Percentiles rank a stretch among this genome's conserved stretches.
Conservation (phyloP, 2,888 invertebrate genomes). For the Imbricaverruca yamaguchii region DNA sequence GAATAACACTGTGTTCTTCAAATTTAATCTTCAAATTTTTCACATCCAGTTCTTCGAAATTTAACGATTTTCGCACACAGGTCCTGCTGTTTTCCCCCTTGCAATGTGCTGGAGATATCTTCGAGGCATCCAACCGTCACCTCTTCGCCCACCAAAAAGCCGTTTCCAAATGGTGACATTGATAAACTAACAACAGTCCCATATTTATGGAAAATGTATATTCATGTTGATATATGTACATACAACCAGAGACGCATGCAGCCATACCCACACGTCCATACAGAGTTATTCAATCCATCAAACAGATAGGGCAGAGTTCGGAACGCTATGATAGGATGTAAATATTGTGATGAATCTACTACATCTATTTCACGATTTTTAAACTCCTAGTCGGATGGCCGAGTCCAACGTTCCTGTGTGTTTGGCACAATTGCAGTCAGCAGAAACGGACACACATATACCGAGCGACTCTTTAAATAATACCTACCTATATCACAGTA, state of each 20-base stretch:
- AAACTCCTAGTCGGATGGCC: neutral
- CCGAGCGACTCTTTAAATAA: slow-evolving; percentile 1
- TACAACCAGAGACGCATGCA: neutral
- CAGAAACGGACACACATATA: neutral
- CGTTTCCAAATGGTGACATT: too few species aligned
- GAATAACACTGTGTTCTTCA: too few species aligned
- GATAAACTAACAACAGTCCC: too few species aligned
- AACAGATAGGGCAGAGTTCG: neutral
- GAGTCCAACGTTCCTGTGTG: neutral
- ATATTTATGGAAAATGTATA: neutral
- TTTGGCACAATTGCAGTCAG: neutral
- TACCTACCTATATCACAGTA: slow-evolving; percentile 20
- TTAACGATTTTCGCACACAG: too few species aligned
- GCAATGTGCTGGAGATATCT: too few species aligned
- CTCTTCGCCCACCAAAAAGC: too few species aligned
- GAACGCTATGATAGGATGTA: too few species aligned
- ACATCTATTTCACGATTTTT: neutral
- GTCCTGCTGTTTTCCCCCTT: too few species aligned
- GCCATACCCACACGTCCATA: neutral
- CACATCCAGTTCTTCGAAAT: too few species aligned
- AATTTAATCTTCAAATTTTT: too few species aligned
- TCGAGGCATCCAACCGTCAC: too few species aligned
- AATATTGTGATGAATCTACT: neutral
- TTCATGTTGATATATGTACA: slow-evolving; percentile 5
- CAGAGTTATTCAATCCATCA: neutral